Base-by-base conservation (phyloP, 2,113 vertebrate genomes). In the Colossoma macropomum region DNA sequence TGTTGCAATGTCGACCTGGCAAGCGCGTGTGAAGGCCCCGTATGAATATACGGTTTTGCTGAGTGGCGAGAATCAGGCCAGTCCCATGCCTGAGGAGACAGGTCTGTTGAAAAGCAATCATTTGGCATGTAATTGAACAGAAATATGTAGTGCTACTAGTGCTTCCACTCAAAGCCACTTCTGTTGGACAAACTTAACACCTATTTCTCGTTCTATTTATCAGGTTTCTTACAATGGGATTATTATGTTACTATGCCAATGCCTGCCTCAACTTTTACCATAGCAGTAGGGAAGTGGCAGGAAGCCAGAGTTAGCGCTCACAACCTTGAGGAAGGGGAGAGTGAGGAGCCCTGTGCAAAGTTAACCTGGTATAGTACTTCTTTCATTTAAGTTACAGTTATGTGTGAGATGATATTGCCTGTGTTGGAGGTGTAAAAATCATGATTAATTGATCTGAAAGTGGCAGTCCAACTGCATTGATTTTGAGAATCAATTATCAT, bases 1-100 rank as follows among this genome's bases (percentile, higher is more conserved):
- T n/a, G 90, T 96, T 94, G 97, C 98, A 90, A 97, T 99, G 96
- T 98, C 98, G 93, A 99, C 97, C 9, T 99, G 98, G 97, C 96
- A 96, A 91, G 96, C 97, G 41, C 93, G 94, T 63, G 92, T 99
- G 56, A 93, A 90, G 93, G 91, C 97, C 92, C 94, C 95, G 89
- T 91, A 91, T 81, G 93, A 93, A 81, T 97, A 95, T 92, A 92
- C 95, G 92, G 97, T 97, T 90, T 92, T 99, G 93, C 96, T 96
- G 95, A 99, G 98, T 48, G 98, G 98, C 56, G 97, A 99, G 92
- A 97, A 98, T 87, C 90, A 94, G 88, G 93, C 95, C 79, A 90
- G 90, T 88, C 96, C 96, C 81, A 84, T 90, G 81, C 89, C 93
- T 77, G 92, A 91, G 81, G 90, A 0, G 88, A 92, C 95, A 94